A percentile compares a stretch with the other conserved stretches of the same genome.
phyloP scores from a whole-genome alignment of 2,113 vertebrate genomes.

The Micromys minutus region DNA sequence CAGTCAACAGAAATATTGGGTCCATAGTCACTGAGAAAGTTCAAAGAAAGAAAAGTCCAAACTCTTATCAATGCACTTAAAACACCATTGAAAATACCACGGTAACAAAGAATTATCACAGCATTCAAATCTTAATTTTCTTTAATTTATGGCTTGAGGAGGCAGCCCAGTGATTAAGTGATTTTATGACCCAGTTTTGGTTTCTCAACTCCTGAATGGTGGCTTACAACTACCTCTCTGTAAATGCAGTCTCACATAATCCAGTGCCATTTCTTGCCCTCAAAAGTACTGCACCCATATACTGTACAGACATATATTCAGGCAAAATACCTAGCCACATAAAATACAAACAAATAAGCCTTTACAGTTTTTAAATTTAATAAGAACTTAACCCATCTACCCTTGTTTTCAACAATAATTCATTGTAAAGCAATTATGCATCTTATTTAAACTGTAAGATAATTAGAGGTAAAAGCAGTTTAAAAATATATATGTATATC shows the following conservation, averaged over 20 bases:
- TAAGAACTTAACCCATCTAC: not conserved
- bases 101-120: not conserved
- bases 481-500: not conserved
- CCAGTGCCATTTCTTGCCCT: not conserved
- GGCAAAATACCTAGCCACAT: not conserved
- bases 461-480: not conserved
- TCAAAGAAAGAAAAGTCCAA: not conserved
- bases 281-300: not conserved
- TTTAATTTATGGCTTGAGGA: not conserved
- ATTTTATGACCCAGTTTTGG: not conserved
- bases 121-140: slow-evolving; percentile 6
- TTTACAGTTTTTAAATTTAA: not conserved
- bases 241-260: not conserved
- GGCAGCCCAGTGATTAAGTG: not conserved
- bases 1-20: not conserved
- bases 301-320: not conserved
- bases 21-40: slow-evolving; percentile 6
- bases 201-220: not conserved
- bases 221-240: not conserved
- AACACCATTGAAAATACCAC: not conserved
- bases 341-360: not conserved
- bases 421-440: not conserved
- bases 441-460: not conserved
- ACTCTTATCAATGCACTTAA: not conserved
- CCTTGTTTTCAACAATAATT: not conserved